phyloP scores from a whole-genome alignment of 2,113 vertebrate species.

The Trochalopteron elliotii region DNA sequence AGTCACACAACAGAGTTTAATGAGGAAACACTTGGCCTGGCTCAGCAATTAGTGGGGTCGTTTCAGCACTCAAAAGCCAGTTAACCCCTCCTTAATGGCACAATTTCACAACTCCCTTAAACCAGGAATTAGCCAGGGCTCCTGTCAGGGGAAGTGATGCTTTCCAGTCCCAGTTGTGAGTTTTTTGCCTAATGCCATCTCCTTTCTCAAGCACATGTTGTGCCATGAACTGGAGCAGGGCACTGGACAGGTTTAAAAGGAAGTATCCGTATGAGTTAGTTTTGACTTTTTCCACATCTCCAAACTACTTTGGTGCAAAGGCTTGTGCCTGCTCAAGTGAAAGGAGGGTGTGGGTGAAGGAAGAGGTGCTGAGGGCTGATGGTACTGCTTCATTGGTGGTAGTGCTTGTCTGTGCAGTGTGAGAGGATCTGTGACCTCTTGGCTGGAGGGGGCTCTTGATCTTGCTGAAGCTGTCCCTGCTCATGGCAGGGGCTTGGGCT shows the following conservation, averaged over 20 bases:
- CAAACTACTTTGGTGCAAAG: background rate
- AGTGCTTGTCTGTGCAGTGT: background rate
- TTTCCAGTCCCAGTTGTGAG: background rate
- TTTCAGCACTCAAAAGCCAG: background rate
- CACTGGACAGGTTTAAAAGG: background rate
- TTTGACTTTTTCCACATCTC: background rate
- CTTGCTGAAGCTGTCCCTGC: background rate
- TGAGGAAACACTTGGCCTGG: background rate
- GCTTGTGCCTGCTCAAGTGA: background rate
- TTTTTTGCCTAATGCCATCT: background rate
- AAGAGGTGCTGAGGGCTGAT: background rate
- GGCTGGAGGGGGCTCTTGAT: rapidly evolving
- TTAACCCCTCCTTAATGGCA: background rate
- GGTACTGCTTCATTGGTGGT: background rate
- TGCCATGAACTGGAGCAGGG: background rate
- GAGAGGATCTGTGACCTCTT: background rate
- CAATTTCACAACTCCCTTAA: background rate
- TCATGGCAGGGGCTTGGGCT: background rate
- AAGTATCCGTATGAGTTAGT: background rate
- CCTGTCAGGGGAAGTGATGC: background rate
- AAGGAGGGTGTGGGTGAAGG: background rate
- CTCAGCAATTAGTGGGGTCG: background rate
- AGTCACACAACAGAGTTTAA: background rate
- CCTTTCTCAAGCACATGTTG: background rate
- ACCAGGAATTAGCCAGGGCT: background rate